These are phyloP conservation scores for Meghimatium bilineatum DNA, from an alignment of 2,888 invertebrate genomes.

Conservation along the genomic window DNA sequence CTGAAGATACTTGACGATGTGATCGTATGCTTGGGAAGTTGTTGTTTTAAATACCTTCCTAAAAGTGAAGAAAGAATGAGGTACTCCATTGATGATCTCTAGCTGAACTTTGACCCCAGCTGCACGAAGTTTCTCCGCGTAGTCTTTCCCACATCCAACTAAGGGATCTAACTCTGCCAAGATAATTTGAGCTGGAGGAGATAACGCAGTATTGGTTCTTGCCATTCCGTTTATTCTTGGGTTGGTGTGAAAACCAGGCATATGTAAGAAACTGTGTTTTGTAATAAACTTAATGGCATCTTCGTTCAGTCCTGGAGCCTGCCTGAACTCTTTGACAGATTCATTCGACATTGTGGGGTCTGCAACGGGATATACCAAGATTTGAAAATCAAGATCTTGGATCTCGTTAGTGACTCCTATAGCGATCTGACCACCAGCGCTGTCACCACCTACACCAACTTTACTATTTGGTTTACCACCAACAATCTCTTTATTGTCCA, in stretches of 20 bases:
- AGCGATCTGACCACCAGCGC: slow-evolving; percentile 32
- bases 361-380: slow-evolving; percentile 20
- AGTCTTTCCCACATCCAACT: neutral
- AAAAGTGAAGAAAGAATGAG: slow-evolving; percentile 27
- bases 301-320: neutral
- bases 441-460: slow-evolving; percentile 35
- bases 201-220: neutral
- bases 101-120: slow-evolving; percentile 2
- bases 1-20: slow-evolving; percentile 16
- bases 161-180: slow-evolving; percentile 30
- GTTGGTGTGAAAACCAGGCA: neutral
- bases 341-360: too few relatives aligned
- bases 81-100: slow-evolving; percentile 3
- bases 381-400: slow-evolving; percentile 12
- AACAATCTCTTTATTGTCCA: slow-evolving; percentile 14
- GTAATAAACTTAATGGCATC: neutral
- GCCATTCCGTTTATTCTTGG: slow-evolving; percentile 9
- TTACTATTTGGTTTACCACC: slow-evolving; percentile 18
- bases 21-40: neutral
- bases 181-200: slow-evolving; percentile 12
- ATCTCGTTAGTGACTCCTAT: slow-evolving; percentile 11
- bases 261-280: too few relatives aligned
- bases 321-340: too few relatives aligned
- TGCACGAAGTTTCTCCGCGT: neutral
- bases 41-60: slow-evolving; percentile 4